phyloP scores from a whole-genome alignment of 2,797 vertebrate genomes.

The Miichthys miiuy region DNA sequence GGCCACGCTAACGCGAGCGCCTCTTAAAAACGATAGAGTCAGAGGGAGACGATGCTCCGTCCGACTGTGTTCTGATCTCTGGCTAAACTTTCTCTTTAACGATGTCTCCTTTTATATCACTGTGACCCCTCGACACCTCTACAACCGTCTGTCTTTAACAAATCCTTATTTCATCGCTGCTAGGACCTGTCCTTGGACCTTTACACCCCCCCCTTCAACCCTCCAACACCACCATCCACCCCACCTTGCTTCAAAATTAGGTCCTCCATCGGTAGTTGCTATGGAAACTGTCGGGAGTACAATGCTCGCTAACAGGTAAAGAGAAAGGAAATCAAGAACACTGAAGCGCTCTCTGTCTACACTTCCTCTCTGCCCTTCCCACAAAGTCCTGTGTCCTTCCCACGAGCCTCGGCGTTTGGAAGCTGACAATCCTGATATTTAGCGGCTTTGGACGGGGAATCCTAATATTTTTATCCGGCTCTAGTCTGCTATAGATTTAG shows the following conservation, averaged over 20 bases:
- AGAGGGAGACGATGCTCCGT: background rate
- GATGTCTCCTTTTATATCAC: slow-evolving; percentile 76
- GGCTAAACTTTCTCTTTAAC: slow-evolving; percentile 67
- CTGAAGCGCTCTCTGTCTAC: slow-evolving; percentile 58
- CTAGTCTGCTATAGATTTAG: slow-evolving; percentile 68
- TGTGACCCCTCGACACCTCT: slow-evolving; percentile 51
- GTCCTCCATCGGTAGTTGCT: slow-evolving; percentile 78
- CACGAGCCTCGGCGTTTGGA: slow-evolving; percentile 50
- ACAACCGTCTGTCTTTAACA: slow-evolving; percentile 76
- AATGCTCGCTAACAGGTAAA: slow-evolving; percentile 77
- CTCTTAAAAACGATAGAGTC: slow-evolving; percentile 15
- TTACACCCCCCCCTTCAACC: slow-evolving; percentile 27
- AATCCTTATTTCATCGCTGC: slow-evolving; percentile 76
- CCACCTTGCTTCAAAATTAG: slow-evolving; percentile 62
- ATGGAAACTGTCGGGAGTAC: slow-evolving; percentile 83
- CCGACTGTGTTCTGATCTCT: slow-evolving; percentile 31
- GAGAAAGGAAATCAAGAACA: slow-evolving; percentile 70
- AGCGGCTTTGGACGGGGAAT: slow-evolving; percentile 69
- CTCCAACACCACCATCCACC: slow-evolving; percentile 39
- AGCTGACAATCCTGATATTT: slow-evolving; percentile 78
- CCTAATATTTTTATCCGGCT: slow-evolving; percentile 73
- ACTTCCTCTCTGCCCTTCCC: slow-evolving; percentile 67
- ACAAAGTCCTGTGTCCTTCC: slow-evolving; percentile 54
- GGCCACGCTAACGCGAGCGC: background rate
- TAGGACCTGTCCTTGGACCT: slow-evolving; percentile 74